These are phyloP conservation scores for Graphium colonna DNA, from an alignment of 2,888 invertebrate genomes.

Conservation along the genomic window DNA sequence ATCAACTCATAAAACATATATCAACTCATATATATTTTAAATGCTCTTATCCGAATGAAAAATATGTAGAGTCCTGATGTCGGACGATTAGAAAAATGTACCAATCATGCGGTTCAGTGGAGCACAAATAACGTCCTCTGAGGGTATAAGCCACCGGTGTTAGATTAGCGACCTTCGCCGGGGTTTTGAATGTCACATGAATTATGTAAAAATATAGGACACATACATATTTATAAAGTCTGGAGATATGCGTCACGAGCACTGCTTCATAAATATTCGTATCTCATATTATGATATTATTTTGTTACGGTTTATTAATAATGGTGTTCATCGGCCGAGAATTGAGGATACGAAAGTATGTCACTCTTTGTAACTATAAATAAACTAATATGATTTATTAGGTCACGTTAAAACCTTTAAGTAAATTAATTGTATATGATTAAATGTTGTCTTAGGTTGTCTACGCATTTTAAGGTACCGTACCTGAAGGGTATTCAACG, in stretches of 20 bases:
- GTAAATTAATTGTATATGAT: not conserved
- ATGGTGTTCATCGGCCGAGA: not conserved
- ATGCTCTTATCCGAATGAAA: too few relatives aligned
- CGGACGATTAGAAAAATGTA: conserved; percentile 13
- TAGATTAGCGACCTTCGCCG: conserved; percentile 17
- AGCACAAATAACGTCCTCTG: conserved; percentile 12
- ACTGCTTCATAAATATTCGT: not conserved
- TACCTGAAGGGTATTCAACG: too few relatives aligned
- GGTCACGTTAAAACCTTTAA: not conserved
- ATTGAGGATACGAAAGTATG: not conserved
- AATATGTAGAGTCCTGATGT: not conserved
- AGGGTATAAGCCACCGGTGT: not conserved
- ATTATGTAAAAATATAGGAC: conserved; percentile 14
- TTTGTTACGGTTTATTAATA: not conserved
- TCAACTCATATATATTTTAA: too few relatives aligned
- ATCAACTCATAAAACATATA: too few relatives aligned
- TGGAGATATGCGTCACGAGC: conserved; percentile 1
- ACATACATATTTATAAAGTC: conserved; percentile 9
- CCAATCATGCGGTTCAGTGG: conserved; percentile 16
- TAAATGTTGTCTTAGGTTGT: not conserved
- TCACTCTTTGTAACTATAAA: not conserved
- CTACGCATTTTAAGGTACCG: not conserved
- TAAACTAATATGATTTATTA: not conserved
- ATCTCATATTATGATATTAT: not conserved
- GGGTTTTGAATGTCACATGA: conserved; percentile 4